phyloP scores from a whole-genome alignment of 2,797 vertebrate genomes.

The Sparus aurata region DNA sequence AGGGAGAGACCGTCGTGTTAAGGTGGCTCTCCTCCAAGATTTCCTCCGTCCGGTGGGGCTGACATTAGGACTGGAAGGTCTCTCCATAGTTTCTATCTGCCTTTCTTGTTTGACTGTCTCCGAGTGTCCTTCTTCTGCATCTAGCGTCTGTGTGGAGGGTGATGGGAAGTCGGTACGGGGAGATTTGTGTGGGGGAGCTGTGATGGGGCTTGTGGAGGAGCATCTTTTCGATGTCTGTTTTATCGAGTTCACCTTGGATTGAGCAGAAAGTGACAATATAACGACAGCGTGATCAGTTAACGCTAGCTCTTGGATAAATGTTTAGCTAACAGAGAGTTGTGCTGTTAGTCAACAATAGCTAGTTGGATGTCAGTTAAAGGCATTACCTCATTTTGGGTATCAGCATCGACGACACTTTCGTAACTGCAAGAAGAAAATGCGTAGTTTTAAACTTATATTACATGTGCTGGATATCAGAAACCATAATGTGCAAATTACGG shows the following conservation, averaged over 20 bases:
- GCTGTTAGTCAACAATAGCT: background rate
- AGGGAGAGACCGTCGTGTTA: slow-evolving; percentile 83
- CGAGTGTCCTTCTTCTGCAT: slow-evolving; percentile 22
- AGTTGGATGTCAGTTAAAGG: background rate
- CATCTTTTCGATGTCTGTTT: slow-evolving; percentile 70
- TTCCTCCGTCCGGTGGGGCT: slow-evolving; percentile 72
- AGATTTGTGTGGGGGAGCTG: slow-evolving; percentile 74
- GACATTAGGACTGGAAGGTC: slow-evolving; percentile 24
- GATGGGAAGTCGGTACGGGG: slow-evolving; percentile 61
- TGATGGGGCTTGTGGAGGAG: slow-evolving; percentile 46
- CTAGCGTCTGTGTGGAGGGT: background rate
- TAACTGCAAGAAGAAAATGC: slow-evolving; percentile 40
- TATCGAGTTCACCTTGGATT: slow-evolving; percentile 40
- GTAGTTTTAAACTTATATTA: background rate
- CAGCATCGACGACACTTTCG: slow-evolving; percentile 9
- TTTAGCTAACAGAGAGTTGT: too few species aligned
- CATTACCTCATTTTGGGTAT: slow-evolving; percentile 59
- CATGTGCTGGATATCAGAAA: background rate
- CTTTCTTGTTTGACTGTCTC: slow-evolving; percentile 35
- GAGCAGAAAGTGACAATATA: background rate
- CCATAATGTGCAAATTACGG: background rate
- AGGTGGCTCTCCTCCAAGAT: slow-evolving; percentile 86
- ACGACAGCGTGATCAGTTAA: background rate
- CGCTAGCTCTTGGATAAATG: background rate
- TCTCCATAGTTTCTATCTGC: slow-evolving; percentile 32